Conservation (phyloP, 2,888 invertebrate genomes). For the Furcula furcula region DNA sequence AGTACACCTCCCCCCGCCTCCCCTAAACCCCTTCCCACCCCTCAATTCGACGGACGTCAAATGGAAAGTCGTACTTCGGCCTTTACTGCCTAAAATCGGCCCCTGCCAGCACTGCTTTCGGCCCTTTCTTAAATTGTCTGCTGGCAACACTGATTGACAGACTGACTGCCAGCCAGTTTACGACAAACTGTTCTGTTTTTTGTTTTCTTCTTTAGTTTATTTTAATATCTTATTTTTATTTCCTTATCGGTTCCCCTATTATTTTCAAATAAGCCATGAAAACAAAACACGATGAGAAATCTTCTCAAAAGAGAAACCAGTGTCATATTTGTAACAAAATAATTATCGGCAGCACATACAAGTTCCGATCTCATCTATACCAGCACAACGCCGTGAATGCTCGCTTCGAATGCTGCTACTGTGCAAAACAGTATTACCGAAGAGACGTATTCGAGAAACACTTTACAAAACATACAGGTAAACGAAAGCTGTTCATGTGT, state of each 20-base stretch:
- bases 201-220: conserved; percentile 5
- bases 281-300: conserved; percentile 17
- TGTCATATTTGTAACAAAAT: conserved; percentile 47
- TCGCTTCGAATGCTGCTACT: conserved; percentile 44
- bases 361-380: conserved; percentile 44
- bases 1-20: too few species aligned
- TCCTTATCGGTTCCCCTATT: background rate
- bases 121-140: too few species aligned
- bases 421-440: conserved; percentile 50
- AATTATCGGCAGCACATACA: conserved; percentile 38
- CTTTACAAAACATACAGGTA: conserved; percentile 33
- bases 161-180: too few species aligned
- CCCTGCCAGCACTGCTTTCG: too few species aligned
- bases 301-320: conserved; percentile 21
- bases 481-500: conserved; percentile 38
- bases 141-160: too few species aligned
- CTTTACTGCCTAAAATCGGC: too few species aligned
- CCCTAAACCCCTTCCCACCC: too few species aligned
- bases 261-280: conserved; percentile 14
- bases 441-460: conserved; percentile 47
- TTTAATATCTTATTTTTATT: conserved; percentile 9
- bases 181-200: conserved; percentile 4
- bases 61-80: too few species aligned
- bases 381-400: conserved; percentile 44
- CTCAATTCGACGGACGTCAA: too few species aligned